Evolutionary conservation across 37 sponge, comb jelly and placozoan species (phyloP), one percentile per base, ranked within the genome.

Genomic region (Cladorhizidae sp.): DNA sequence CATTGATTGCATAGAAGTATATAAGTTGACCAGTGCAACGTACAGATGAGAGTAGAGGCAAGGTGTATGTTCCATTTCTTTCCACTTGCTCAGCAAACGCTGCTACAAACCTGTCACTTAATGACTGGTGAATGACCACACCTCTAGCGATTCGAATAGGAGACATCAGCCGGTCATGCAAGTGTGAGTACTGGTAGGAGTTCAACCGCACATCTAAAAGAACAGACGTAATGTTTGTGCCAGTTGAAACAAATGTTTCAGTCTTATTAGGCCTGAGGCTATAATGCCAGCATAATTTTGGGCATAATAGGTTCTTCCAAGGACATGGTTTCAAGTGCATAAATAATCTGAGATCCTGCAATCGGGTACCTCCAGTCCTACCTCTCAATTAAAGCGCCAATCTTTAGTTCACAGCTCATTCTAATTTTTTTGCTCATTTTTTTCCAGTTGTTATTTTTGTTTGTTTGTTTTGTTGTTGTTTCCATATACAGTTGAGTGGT

Each of bases 31-130:
- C n/a, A 12, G 12, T 17, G 21, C 5, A 17, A 38, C 89, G 73
- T 67, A 92, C 93, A 39, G 81, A 86, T 40, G 85, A 76, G 40
- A 75, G 85, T 14, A 55, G 38, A 18, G 86, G 83, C 5, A 91
- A 62, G 39, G 1, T 38, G 49, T 87, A 95, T 0, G 63, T 14
- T 18, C 85, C 89, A 77, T 98, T 98, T 62, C 67, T 75, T 11
- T 76, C 37, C 7, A 93, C 96, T 41, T 95, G 94, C 25, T 93
- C 93, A 57, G 22, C 33, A 62, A 98, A 98, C 0, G 99, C 94
- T 0, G 64, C 81, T 17, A 80, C 62, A 70, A 98, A 98, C 71
- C 89, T 82, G 21, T 98, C 99, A 55, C 83, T 80, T 15, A 98
- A 84, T 21, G 94, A 88, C 79, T 95, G 92, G 14, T 81, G 89